Conservation (phyloP, 2,888 invertebrate species). For the Drosophila barbarae region DNA sequence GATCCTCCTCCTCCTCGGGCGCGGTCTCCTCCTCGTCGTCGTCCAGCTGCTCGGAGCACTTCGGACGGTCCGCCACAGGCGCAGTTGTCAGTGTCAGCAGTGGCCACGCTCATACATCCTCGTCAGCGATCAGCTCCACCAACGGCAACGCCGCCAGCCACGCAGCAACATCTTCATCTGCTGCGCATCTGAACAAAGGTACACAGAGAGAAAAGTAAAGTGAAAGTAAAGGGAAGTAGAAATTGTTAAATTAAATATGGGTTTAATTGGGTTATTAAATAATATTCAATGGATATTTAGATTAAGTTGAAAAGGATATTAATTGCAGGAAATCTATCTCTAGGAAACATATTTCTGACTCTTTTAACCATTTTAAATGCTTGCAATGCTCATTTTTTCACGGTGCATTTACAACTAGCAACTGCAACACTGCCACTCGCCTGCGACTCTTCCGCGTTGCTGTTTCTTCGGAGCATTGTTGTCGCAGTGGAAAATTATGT, state of each 20-base stretch:
- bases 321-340: neutral
- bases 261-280: neutral
- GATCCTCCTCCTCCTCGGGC: slow-evolving; percentile 53
- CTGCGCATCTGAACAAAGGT: slow-evolving; percentile 72
- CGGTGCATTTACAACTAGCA: slow-evolving; percentile 15
- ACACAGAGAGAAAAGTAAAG: neutral
- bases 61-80: slow-evolving; percentile 52
- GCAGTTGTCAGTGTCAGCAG: slow-evolving; percentile 54
- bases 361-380: neutral
- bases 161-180: slow-evolving; percentile 66
- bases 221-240: neutral
- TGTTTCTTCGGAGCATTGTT: slow-evolving; percentile 29
- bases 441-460: slow-evolving; percentile 24
- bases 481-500: slow-evolving; percentile 46
- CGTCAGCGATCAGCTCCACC: slow-evolving; percentile 58
- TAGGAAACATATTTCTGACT: too few species aligned
- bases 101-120: slow-evolving; percentile 40
- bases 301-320: neutral
- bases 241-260: neutral
- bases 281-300: neutral
- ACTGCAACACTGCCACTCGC: slow-evolving; percentile 8
- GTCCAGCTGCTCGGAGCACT: slow-evolving; percentile 65
- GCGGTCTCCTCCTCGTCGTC: slow-evolving; percentile 62
- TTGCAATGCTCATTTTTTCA: neutral
- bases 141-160: slow-evolving; percentile 41